Percentiles rank a stretch among this genome's conserved stretches.
Conservation (phyloP, 2,888 invertebrate species). For the Rhamnusium bicolor region DNA sequence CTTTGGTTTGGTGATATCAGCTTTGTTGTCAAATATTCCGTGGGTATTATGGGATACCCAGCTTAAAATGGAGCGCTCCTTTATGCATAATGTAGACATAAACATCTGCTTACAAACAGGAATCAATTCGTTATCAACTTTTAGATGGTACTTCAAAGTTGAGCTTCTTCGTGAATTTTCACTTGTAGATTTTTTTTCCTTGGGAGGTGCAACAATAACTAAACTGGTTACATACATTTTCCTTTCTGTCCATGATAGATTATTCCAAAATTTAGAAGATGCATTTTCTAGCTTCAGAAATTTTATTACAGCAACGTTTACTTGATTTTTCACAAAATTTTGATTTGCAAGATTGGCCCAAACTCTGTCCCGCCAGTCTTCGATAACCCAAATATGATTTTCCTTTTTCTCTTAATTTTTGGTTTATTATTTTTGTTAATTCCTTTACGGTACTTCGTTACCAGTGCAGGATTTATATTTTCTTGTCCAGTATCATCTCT, state of each 20-base stretch:
- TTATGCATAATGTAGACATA: constrained; percentile 20
- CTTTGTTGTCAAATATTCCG: neutral
- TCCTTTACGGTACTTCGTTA: neutral
- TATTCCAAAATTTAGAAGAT: neutral
- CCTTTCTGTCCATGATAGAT: constrained; percentile 6
- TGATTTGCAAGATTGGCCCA: neutral
- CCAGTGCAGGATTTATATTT: neutral
- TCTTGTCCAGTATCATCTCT: neutral
- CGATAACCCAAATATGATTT: neutral
- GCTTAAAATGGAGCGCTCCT: constrained; percentile 14
- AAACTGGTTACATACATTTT: neutral
- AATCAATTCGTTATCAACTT: constrained; percentile 9
- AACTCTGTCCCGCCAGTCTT: neutral
- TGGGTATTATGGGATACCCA: constrained; percentile 5
- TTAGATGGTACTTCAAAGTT: constrained; percentile 19
- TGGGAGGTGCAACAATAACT: neutral
- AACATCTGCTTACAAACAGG: constrained; percentile 26
- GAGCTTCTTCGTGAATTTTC: constrained; percentile 14
- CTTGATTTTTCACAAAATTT: neutral
- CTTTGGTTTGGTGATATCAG: neutral
- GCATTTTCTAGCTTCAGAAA: neutral
- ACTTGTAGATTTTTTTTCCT: constrained; percentile 4
- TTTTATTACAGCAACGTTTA: neutral
- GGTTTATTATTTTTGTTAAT: neutral
- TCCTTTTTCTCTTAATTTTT: neutral